Base-by-base conservation (phyloP, 2,888 invertebrate species). In the Drosophila subsilvestris region DNA sequence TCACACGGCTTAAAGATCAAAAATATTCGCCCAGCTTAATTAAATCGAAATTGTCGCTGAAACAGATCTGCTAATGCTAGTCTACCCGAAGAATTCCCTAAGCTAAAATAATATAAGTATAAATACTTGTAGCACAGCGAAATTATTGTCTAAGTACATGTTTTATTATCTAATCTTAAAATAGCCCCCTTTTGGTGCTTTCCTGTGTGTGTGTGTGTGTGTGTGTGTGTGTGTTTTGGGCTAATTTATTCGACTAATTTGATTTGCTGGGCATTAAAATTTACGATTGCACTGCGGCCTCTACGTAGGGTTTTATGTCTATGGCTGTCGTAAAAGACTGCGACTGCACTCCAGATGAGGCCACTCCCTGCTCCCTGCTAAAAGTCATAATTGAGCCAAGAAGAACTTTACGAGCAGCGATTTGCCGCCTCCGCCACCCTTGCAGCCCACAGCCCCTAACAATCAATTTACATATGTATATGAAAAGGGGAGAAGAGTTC, bases 281-380 rank as follows among this genome's bases (percentile, higher is more conserved):
- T 80, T 79, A 78, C 67, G 75, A 78, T 75, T 80, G 78, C 78
- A 60, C 62, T 79, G 76, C 53, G 76, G 74, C 79, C 76, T 76
- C 66, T 77, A n/a, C n/a, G 77, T 67, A 10, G 62, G 66, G 72
- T 78, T 80, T n/a, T 37, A 37, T 37, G 14, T 79, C 75, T 79
- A 63, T 37, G 48, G 53, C n/a, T 54, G 73, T 67, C 79, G 73
- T 79, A 77, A 79, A 77, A 56, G 37, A 37, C 37, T 37, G 9
- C 27, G 6, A n/a, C n/a, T 14, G 37, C 37, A 37, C 9, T 27
- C 14, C 37, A 32, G 32, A 32, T 12, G 32, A 32, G 12, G 32
- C 32, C 32, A 12, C 32, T 32, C 4, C 12, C 22, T 22, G 22
- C 32, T 25, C 27, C 27, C 37, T 0, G 37, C 14, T 37, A 37